These are phyloP conservation scores for Poeciliopsis retropinna DNA, from an alignment of 2,113 vertebrate genomes.

Conservation along the genomic window DNA sequence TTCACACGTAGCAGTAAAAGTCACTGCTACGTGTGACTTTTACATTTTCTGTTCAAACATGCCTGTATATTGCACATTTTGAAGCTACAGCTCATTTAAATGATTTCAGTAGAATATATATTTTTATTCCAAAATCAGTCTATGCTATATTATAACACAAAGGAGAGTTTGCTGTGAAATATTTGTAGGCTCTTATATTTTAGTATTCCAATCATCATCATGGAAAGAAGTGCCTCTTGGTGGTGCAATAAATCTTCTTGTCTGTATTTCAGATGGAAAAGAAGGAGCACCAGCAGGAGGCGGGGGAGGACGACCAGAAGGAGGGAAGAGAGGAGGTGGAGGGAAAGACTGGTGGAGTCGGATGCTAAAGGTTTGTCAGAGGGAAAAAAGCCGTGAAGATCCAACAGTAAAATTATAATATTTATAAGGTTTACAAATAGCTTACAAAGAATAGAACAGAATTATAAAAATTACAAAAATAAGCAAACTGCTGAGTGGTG, in stretches of 20 bases:
- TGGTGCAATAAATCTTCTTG: background rate
- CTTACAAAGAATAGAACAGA: background rate
- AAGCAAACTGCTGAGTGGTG: too few relatives aligned
- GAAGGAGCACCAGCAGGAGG: slow-evolving; percentile 18
- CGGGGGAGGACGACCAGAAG: slow-evolving; percentile 41
- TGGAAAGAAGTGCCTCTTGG: background rate
- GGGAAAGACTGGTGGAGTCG: slow-evolving; percentile 79
- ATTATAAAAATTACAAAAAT: too few relatives aligned
- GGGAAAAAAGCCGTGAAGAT: background rate
- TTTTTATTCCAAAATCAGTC: too few relatives aligned
- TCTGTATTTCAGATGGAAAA: slow-evolving; percentile 60
- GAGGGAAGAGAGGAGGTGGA: slow-evolving; percentile 50
- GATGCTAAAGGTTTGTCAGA: slow-evolving; percentile 60
- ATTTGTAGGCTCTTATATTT: background rate
- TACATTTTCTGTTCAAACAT: too few relatives aligned
- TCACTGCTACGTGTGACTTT: too few relatives aligned
- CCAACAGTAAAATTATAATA: background rate
- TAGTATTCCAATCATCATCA: background rate
- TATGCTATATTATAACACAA: background rate
- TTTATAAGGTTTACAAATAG: background rate
- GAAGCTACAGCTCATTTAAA: too few relatives aligned
- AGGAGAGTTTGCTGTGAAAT: background rate
- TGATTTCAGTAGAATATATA: too few relatives aligned
- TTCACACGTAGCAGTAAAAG: too few relatives aligned
- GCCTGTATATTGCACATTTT: too few relatives aligned